Conservation (phyloP, 2,113 vertebrate genomes). For the Notarius quadriscutis region DNA sequence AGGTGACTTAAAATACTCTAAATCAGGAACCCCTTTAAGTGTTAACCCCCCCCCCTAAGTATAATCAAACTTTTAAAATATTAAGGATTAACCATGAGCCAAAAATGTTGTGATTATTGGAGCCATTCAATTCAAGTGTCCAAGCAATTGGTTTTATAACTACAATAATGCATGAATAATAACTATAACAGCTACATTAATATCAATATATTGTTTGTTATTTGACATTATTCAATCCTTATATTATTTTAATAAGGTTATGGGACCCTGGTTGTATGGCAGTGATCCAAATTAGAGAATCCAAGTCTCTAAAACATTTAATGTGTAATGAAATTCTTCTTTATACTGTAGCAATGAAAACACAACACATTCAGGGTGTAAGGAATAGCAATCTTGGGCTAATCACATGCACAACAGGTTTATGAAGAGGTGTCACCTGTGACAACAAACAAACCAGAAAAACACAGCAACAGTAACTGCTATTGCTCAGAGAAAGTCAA, state of each 20-base stretch:
- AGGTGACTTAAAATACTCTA: not conserved
- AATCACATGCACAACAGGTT: conserved; percentile 6
- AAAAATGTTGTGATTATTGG: not conserved
- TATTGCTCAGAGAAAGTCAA: not conserved
- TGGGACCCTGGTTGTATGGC: not conserved
- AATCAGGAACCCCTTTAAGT: not conserved
- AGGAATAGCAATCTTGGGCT: conserved; percentile 23
- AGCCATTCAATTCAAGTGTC: not conserved
- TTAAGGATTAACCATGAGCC: not conserved
- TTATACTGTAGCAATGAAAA: not conserved
- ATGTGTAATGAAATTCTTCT: not conserved
- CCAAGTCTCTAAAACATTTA: not conserved
- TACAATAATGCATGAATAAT: not conserved
- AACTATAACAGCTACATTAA: not conserved
- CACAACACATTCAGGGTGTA: conserved; percentile 21
- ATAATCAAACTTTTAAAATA: not conserved
- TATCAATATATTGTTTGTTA: not conserved
- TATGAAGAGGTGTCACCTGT: not conserved
- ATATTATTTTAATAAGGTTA: not conserved
- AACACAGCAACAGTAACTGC: conserved; percentile 24
- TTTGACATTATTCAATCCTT: not conserved
- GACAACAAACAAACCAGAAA: conserved; percentile 35
- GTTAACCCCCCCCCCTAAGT: not conserved
- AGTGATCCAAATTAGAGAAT: not conserved
- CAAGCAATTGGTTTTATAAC: not conserved